phyloP scores from a whole-genome alignment of 2,113 vertebrate genomes.

The Turnix velox region DNA sequence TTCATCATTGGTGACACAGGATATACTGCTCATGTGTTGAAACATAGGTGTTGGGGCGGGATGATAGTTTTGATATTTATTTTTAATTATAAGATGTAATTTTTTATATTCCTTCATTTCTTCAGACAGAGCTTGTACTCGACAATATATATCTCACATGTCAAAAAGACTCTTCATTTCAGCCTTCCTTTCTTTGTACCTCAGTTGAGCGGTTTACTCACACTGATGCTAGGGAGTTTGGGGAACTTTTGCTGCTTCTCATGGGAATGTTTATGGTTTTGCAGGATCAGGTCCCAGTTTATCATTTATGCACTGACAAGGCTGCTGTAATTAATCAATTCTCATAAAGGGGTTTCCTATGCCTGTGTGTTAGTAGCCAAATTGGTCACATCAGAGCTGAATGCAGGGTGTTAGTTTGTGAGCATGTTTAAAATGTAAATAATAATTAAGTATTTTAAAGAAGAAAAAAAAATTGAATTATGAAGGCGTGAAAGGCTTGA shows the following conservation, averaged over 20 bases:
- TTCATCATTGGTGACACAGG: neutral
- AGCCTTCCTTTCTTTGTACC: accelerated
- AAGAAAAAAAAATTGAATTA: neutral
- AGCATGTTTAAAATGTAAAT: neutral
- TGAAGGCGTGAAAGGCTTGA: neutral
- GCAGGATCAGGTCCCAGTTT: conserved; percentile 14
- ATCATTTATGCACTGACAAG: neutral
- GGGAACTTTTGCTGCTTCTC: neutral
- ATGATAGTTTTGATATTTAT: neutral
- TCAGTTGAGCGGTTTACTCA: neutral
- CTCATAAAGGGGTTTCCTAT: neutral
- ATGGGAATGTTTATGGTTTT: neutral
- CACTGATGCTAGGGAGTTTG: neutral
- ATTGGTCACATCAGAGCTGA: neutral
- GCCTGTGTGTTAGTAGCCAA: neutral
- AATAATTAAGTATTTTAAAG: neutral
- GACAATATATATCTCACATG: neutral
- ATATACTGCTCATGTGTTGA: neutral
- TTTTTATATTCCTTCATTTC: neutral
- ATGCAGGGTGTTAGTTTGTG: neutral
- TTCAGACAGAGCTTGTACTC: neutral
- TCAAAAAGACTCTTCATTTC: neutral
- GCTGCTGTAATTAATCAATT: neutral
- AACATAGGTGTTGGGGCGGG: neutral
- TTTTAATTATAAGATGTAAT: neutral